A percentile compares a stretch with the other conserved stretches of the same genome.
Evolutionary conservation across 2,113 vertebrate species (phyloP).

Genomic region (Cynoglossus semilaevis): DNA sequence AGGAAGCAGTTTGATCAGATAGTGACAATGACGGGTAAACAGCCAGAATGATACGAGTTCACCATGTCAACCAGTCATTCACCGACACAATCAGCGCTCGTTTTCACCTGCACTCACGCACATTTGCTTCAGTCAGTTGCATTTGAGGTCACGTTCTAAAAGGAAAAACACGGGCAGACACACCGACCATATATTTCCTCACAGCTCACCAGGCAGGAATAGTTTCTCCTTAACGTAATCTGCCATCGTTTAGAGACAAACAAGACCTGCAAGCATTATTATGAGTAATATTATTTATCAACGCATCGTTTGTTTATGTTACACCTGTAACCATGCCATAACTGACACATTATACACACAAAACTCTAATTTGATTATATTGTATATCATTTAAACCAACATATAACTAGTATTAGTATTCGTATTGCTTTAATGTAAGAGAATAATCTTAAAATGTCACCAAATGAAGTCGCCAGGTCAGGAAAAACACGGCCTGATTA

Average conservation of each 20-base stretch:
- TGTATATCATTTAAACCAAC: background rate
- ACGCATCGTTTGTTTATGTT: constrained; percentile 15
- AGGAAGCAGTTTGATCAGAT: constrained; percentile 67
- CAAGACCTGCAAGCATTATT: too few relatives aligned
- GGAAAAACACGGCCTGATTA: constrained; percentile 59
- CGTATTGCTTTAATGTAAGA: background rate
- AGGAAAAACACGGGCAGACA: too few relatives aligned
- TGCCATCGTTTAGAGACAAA: too few relatives aligned
- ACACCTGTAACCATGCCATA: constrained; percentile 5
- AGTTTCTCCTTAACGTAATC: too few relatives aligned
- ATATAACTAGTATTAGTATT: background rate
- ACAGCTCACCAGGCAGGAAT: constrained; percentile 6
- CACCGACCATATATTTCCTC: too few relatives aligned
- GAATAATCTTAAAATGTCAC: background rate
- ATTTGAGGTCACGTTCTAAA: too few relatives aligned
- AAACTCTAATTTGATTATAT: background rate
- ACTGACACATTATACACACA: constrained; percentile 2
- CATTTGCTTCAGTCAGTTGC: too few relatives aligned
- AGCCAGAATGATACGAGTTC: constrained; percentile 58
- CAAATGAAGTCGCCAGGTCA: constrained; percentile 57
- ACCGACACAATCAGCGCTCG: background rate
- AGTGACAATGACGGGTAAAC: constrained; percentile 68
- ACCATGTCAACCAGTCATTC: constrained; percentile 24
- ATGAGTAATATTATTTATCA: background rate
- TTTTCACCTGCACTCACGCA: constrained; percentile 3